Conservation (phyloP, 2,888 invertebrate genomes). For the Chymomyza amoena region DNA sequence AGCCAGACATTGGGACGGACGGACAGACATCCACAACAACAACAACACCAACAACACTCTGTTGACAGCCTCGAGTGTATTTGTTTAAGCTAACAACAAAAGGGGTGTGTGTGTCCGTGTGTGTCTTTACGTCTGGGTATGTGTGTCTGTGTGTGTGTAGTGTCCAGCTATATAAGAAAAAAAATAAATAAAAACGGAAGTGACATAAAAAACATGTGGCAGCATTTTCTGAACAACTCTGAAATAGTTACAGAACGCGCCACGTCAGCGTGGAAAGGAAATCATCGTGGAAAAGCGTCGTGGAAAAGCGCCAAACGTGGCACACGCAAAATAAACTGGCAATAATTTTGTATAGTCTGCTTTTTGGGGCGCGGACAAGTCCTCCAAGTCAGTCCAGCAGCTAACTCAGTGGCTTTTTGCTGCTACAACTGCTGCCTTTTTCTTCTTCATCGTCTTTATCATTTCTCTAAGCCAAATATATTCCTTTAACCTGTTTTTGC, state of each 20-base stretch:
- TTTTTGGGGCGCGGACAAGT: slow-evolving; percentile 41
- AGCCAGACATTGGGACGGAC: not conserved
- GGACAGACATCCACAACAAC: slow-evolving; percentile 2
- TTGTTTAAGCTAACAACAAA: slow-evolving; percentile 5
- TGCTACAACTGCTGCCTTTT: not conserved
- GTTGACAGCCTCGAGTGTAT: slow-evolving; percentile 25
- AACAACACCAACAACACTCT: slow-evolving; percentile 4
- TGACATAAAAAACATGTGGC: slow-evolving; percentile 67
- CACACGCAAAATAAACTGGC: slow-evolving; percentile 61
- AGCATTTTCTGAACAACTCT: slow-evolving; percentile 44
- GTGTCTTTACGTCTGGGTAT: not conserved
- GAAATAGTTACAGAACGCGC: not conserved
- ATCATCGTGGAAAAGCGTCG: not conserved
- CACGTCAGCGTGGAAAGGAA: not conserved
- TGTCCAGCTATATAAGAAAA: slow-evolving; percentile 28
- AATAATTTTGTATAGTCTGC: slow-evolving; percentile 49
- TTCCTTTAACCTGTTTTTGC: not conserved
- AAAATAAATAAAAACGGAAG: slow-evolving; percentile 64
- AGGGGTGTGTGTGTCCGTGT: not conserved
- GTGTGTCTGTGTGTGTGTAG: not conserved
- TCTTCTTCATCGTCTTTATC: not conserved
- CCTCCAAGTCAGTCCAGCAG: not conserved
- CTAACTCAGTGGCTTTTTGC: not conserved
- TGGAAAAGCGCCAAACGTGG: not conserved
- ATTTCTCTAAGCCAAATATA: not conserved